These are phyloP conservation scores for Cerceris ruficornis DNA, from an alignment of 2,888 invertebrate species.

Conservation along the genomic window DNA sequence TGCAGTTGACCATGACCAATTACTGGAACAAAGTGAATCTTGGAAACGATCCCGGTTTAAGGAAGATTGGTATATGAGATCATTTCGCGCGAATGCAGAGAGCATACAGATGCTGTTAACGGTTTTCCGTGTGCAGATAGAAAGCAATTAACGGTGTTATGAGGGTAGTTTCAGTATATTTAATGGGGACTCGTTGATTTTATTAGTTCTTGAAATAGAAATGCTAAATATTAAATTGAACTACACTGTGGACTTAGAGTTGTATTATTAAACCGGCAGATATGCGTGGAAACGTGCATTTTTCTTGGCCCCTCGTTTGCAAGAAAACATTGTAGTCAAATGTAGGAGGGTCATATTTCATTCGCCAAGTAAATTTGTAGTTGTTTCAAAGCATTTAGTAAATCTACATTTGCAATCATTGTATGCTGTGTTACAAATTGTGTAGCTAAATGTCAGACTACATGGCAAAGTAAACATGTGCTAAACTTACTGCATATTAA, in stretches of 20 bases:
- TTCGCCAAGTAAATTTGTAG: slow-evolving; percentile 26
- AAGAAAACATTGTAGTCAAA: neutral
- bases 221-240: too few species aligned
- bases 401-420: slow-evolving; percentile 24
- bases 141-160: too few species aligned
- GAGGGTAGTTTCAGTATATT: too few species aligned
- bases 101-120: too few species aligned
- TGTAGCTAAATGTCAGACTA: slow-evolving; percentile 7
- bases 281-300: neutral
- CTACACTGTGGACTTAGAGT: too few species aligned
- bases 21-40: too few species aligned
- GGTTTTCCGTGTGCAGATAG: too few species aligned
- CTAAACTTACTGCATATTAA: slow-evolving; percentile 40
- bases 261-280: too few species aligned
- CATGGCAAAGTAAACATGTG: slow-evolving; percentile 32
- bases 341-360: slow-evolving; percentile 19
- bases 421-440: slow-evolving; percentile 42
- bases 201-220: too few species aligned
- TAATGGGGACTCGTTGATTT: too few species aligned
- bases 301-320: slow-evolving; percentile 1
- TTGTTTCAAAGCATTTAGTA: slow-evolving; percentile 21
- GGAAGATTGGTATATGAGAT: neutral
- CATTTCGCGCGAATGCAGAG: too few species aligned
- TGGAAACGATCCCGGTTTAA: neutral
- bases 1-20: too few species aligned